Conservation (phyloP, 2,113 vertebrate species). For the Puma concolor region DNA sequence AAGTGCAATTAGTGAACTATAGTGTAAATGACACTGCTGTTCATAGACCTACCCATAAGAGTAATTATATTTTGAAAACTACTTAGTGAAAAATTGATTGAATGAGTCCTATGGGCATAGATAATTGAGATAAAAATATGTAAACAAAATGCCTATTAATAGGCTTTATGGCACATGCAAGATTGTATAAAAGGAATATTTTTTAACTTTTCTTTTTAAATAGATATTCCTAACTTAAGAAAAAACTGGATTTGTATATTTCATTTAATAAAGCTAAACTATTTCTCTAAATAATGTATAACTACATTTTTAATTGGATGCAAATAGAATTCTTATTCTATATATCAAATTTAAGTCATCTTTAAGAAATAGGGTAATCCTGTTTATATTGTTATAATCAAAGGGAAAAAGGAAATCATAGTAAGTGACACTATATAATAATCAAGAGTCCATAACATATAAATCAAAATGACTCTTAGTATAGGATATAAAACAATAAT, state of each 20-base stretch:
- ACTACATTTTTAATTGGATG: slow-evolving; percentile 15
- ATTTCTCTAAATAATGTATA: neutral
- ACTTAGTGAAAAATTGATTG: slow-evolving; percentile 90
- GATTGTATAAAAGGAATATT: slow-evolving; percentile 59
- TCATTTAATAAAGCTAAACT: slow-evolving; percentile 49
- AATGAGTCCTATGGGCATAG: slow-evolving; percentile 87
- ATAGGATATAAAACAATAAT: neutral
- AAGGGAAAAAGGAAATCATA: neutral
- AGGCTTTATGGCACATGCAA: slow-evolving; percentile 78
- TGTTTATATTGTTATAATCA: slow-evolving; percentile 5
- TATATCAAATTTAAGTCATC: slow-evolving; percentile 43
- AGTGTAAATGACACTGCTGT: slow-evolving; percentile 88
- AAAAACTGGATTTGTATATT: neutral
- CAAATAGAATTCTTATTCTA: slow-evolving; percentile 55
- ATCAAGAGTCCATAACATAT: neutral
- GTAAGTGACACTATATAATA: neutral
- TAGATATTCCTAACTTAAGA: slow-evolving; percentile 13
- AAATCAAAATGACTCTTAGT: slow-evolving; percentile 28
- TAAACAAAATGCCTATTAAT: slow-evolving; percentile 89
- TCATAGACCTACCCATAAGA: slow-evolving; percentile 88
- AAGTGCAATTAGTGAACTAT: slow-evolving; percentile 89
- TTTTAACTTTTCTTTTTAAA: slow-evolving; percentile 43
- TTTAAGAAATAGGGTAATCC: slow-evolving; percentile 23
- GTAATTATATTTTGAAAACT: slow-evolving; percentile 90
- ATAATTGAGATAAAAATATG: slow-evolving; percentile 89